Evolutionary conservation across 2,113 vertebrate species (phyloP), one percentile per base, ranked within the genome.

Genomic region (Pseudois nayaur): DNA sequence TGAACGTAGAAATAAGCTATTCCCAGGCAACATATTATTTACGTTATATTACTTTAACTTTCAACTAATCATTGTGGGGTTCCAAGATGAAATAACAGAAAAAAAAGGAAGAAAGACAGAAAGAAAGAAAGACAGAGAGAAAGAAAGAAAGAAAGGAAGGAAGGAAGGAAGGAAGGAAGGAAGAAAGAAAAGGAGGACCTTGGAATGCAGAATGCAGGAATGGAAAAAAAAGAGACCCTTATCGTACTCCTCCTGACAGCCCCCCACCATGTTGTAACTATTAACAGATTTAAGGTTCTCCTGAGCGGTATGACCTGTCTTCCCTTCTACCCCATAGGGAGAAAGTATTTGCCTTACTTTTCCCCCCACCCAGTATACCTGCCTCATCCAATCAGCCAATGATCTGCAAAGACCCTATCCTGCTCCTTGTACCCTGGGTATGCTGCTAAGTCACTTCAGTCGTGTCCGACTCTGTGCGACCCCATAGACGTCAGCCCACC

Each of bases 381-480:
- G 19, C 64, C 16, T 36, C n/a, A 36, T 71, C 8, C 17, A 36
- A 71, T 19, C 19, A 36, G n/a, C 19, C 19, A 71, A 71, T 71
- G 64, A 36, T 71, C 64, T 36, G 9, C 4, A 71, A 21, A 71
- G n/a, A 36, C 64, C 17, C n/a, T 71, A 71, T 36, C n/a, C 19
- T 36, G 64, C n/a, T 71, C 9, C n/a, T 12, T 36, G 64, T 36
- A 36, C 19, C 33, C n/a, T 71, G n/a, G 64, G 9, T 23, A 23
- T 71, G 23, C 23, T 57, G 23, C 55, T 57, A 57, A 57, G 3
- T 57, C 55, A 57, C 9, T 57, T 25, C 9, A 27, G 23, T 57
- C 9, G 0, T 57, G 55, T 57, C 55, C 0, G 4, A 57, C 23
- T 25, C 23, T 57, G 3, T 57, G 23, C 0, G 23, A 57, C 55